A percentile compares a stretch with the other conserved stretches of the same genome.
Evolutionary conservation across 2,797 vertebrate species (phyloP).

Genomic region (Sebastes hopkinsi): DNA sequence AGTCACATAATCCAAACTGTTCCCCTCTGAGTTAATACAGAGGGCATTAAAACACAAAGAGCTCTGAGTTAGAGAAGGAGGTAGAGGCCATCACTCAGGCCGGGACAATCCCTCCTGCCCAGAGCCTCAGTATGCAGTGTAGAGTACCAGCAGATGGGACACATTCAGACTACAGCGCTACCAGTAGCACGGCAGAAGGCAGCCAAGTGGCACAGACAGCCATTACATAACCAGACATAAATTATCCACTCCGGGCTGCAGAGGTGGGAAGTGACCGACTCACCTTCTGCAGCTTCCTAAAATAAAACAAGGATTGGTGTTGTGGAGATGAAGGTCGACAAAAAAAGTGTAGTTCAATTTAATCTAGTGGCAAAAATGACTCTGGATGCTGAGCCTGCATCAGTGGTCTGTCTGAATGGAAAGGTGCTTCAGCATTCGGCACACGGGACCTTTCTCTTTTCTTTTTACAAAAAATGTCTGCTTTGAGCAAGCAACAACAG

Average conservation of each 20-base stretch:
- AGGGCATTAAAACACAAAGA: slow-evolving; percentile 42
- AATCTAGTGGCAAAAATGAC: not conserved
- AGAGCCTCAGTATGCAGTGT: slow-evolving; percentile 58
- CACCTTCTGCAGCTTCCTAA: slow-evolving; percentile 30
- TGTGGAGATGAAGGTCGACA: not conserved
- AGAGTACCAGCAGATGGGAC: slow-evolving; percentile 53
- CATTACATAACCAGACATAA: slow-evolving; percentile 77
- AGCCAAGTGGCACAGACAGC: slow-evolving; percentile 77
- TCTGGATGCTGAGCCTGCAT: slow-evolving; percentile 10
- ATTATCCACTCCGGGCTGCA: slow-evolving; percentile 62
- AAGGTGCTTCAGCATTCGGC: slow-evolving; percentile 59
- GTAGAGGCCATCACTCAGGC: slow-evolving; percentile 56
- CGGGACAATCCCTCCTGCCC: slow-evolving; percentile 40
- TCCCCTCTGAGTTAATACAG: slow-evolving; percentile 33
- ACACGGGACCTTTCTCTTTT: slow-evolving; percentile 42
- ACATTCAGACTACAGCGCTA: slow-evolving; percentile 63
- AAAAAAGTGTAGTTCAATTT: not conserved
- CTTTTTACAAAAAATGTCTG: slow-evolving; percentile 18
- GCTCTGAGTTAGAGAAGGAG: slow-evolving; percentile 50
- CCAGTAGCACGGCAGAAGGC: slow-evolving; percentile 69
- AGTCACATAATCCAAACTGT: slow-evolving; percentile 3
- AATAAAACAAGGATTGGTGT: not conserved
- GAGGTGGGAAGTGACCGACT: slow-evolving; percentile 53
- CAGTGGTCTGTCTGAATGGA: slow-evolving; percentile 34
- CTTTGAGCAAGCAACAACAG: not conserved